Percentiles rank a stretch among this genome's conserved stretches.
These are phyloP conservation scores for Oreocharis arfaki DNA, from an alignment of 2,113 vertebrate genomes.

Conservation along the genomic window DNA sequence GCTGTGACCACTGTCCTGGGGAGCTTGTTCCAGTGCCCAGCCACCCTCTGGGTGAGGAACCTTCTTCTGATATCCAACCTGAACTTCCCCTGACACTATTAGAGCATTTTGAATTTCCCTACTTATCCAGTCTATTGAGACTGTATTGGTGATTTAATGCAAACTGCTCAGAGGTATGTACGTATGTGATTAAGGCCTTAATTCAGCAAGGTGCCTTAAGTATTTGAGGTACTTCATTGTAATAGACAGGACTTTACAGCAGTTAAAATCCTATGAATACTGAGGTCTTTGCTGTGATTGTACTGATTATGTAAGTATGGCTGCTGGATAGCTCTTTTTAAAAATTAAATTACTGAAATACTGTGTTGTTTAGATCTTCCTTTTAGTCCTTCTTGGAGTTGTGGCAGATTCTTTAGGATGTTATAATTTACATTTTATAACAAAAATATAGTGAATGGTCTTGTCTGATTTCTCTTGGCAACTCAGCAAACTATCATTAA, in stretches of 20 bases:
- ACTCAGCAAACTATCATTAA: conserved; percentile 60
- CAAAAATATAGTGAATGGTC: conserved; percentile 54
- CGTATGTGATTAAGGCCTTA: background rate
- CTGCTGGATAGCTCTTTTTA: background rate
- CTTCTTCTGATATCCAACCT: background rate
- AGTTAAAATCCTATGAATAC: background rate
- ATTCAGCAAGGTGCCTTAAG: background rate
- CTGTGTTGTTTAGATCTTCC: conserved; percentile 2
- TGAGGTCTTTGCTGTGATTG: background rate
- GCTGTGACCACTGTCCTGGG: too few species aligned
- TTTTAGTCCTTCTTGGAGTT: conserved; percentile 14
- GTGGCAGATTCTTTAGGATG: conserved; percentile 37
- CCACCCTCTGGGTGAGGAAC: background rate
- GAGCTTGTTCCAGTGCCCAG: background rate
- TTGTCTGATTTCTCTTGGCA: conserved; percentile 54
- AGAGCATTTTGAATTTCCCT: conserved; percentile 32
- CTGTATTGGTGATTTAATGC: conserved; percentile 28
- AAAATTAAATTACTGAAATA: conserved; percentile 11
- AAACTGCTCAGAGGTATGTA: background rate
- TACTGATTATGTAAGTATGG: background rate
- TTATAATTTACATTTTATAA: conserved; percentile 47
- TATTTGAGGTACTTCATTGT: background rate
- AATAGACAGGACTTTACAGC: background rate
- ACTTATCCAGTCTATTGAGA: conserved; percentile 7
- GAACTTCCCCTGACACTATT: background rate